Base-by-base conservation (phyloP, 2,888 invertebrate species). In the Agrochola lota region DNA sequence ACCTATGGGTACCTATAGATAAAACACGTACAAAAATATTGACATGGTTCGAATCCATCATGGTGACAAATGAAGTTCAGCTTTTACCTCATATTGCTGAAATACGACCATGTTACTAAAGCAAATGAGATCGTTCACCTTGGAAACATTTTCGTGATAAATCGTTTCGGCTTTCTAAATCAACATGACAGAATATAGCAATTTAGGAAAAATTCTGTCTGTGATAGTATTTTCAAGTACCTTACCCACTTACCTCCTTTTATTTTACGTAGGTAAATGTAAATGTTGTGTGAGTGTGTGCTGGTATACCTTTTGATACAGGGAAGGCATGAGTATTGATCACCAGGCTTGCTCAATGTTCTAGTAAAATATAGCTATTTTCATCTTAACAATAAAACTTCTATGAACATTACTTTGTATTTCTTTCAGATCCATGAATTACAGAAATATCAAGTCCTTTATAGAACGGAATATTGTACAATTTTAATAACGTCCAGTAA, bases 91-190 rank as follows among this genome's bases (percentile, higher is more conserved):
- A 66, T 71, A 46, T 67, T 67, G 46, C 43, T 40, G 60, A 60
- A 69, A 76, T 82, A 70, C 57, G 77, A 67, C 71, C 86, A 83
- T 70, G 62, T 85, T 74, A 71, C 83, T 75, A 80, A 84, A 71
- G 46, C 69, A 64, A 85, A 70, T 64, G 83, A 72, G 77, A 83
- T 82, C 72, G 62, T 83, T 85, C 71, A 83, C 72, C 77, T 83
- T 86, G 57, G 49, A 35, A 81, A 74, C 62, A 82, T 76, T 63
- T 73, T 62, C 23, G 49, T 86, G 83, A 86, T 83, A 86, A 83
- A 83, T 86, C 69, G 77, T 62, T 52, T 71, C 43, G 77, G 77
- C 63, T 82, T 71, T 75, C 66, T 81, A 71, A 82, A 82, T 76
- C 83, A 81, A 62, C 85, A 66, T 63, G 71, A 75, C 75, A 60